Conservation (phyloP, 1,140 invertebrate genomes). For the Euwallacea fornicatus region DNA sequence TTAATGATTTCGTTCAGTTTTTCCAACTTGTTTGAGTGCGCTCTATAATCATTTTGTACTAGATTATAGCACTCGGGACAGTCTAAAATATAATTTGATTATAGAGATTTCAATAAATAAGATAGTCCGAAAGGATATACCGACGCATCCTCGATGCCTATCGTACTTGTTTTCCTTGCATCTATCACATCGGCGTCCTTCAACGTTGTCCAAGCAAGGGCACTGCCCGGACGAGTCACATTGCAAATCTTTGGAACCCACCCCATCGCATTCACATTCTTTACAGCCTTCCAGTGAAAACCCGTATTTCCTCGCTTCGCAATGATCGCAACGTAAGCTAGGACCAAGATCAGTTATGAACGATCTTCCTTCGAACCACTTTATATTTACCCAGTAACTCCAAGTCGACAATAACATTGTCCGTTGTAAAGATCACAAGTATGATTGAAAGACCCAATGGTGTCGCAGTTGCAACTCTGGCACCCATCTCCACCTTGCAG, state of each 20-base stretch:
- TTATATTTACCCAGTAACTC: conserved; percentile 71
- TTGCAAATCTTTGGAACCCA: conserved; percentile 82
- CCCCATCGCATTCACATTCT: conserved; percentile 84
- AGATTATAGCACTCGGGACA: conserved; percentile 94
- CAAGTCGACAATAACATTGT: conserved; percentile 83
- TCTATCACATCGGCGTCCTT: conserved; percentile 85
- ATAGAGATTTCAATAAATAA: not conserved
- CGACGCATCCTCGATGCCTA: conserved; percentile 73
- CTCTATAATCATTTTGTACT: conserved; percentile 82
- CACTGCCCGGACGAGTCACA: conserved; percentile 85
- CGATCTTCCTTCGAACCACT: conserved; percentile 21
- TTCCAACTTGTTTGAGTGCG: conserved; percentile 71
- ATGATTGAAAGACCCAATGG: conserved; percentile 79
- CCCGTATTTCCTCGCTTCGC: conserved; percentile 83
- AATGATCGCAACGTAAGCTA: conserved; percentile 70
- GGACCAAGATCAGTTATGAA: not conserved
- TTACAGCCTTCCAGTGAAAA: conserved; percentile 85
- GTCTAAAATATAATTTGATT: conserved; percentile 57
- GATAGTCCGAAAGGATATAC: not conserved
- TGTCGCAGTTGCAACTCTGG: conserved; percentile 81
- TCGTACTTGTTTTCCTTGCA: conserved; percentile 93
- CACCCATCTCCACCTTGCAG: conserved; percentile 83
- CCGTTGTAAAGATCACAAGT: conserved; percentile 80
- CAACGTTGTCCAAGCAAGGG: conserved; percentile 87
- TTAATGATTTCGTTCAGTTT: conserved; percentile 58